Evolutionary conservation across 2,888 invertebrate species (phyloP).

Genomic region (Drosophila seclusa): DNA sequence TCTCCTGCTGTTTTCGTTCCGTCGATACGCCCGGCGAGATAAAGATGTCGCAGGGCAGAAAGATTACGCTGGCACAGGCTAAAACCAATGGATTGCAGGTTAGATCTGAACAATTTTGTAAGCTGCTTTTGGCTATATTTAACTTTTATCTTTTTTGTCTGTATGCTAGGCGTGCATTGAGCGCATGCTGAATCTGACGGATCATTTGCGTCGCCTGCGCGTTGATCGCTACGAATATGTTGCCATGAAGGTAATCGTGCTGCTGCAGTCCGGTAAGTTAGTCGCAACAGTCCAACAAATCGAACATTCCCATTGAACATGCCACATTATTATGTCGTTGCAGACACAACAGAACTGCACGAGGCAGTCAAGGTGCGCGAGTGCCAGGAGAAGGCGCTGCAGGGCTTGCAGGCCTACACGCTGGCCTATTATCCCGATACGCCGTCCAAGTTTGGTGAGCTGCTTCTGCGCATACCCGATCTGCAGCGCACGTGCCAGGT

Average conservation of each 20-base stretch:
- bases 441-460: conserved; percentile 97
- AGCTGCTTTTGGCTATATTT: neutral
- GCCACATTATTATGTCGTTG: accelerated
- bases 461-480: conserved; percentile 96
- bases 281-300: no score
- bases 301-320: neutral
- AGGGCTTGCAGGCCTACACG: conserved; percentile 96
- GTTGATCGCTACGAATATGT: conserved; percentile 98
- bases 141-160: neutral
- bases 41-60: conserved; percentile 87
- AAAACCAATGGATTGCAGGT: conserved; percentile 86
- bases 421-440: conserved; percentile 94
- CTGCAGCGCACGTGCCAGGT: conserved; percentile 97
- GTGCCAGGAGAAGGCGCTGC: conserved; percentile 96
- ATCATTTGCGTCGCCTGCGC: conserved; percentile 94
- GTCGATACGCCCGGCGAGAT: conserved; percentile 96
- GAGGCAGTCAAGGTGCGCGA: conserved; percentile 97
- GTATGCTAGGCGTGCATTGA: conserved; percentile 91
- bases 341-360: conserved; percentile 95
- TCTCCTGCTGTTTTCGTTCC: conserved; percentile 97
- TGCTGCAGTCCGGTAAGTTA: conserved; percentile 93
- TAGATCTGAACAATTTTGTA: conserved; percentile 46
- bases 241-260: conserved; percentile 96
- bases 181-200: conserved; percentile 97
- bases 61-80: conserved; percentile 84